These are phyloP conservation scores for Sorex araneus DNA, from an alignment of 2,113 vertebrate species.

Conservation along the genomic window DNA sequence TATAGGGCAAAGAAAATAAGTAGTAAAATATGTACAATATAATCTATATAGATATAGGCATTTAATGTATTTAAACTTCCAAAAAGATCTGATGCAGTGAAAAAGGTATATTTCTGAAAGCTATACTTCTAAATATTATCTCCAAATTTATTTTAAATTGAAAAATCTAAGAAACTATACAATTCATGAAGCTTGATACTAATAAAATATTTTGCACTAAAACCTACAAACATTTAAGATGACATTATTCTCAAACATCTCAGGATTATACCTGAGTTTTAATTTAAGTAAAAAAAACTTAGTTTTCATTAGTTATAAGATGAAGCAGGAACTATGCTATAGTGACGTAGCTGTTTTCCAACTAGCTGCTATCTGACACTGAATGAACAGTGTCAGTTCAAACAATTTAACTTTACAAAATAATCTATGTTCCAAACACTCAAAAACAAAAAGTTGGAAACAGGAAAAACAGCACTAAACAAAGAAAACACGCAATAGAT, in stretches of 20 bases:
- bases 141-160: too few species aligned
- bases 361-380: background rate
- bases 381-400: constrained; percentile 24
- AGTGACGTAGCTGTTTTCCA: background rate
- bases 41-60: too few species aligned
- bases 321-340: background rate
- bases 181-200: too few species aligned
- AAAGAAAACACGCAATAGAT: background rate
- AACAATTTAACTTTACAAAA: constrained; percentile 33
- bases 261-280: constrained; percentile 26
- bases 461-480: background rate
- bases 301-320: background rate
- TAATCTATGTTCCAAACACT: background rate
- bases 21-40: background rate
- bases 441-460: constrained; percentile 39
- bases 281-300: constrained; percentile 45
- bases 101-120: too few species aligned
- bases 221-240: constrained; percentile 42
- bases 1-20: constrained; percentile 33
- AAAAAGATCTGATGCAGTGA: too few species aligned
- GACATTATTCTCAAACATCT: constrained; percentile 30
- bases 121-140: too few species aligned
- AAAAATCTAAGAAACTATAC: constrained; percentile 11
- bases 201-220: too few species aligned
- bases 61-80: too few species aligned